These are phyloP conservation scores for Bimastos eiseni DNA, from an alignment of 2,888 invertebrate species.

Conservation along the genomic window DNA sequence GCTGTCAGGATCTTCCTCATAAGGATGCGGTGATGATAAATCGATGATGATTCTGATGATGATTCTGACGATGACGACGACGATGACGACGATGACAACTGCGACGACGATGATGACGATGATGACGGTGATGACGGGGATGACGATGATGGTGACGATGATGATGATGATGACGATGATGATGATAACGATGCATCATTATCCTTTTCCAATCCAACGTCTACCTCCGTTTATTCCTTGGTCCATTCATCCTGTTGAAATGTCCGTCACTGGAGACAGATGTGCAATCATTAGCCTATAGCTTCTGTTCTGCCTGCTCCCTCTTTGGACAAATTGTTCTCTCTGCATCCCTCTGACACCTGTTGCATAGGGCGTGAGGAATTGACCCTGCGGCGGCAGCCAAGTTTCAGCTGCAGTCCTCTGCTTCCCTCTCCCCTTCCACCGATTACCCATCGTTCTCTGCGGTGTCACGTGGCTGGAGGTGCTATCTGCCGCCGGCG, in stretches of 20 bases:
- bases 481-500: conserved; percentile 3
- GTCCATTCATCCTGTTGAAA: neutral
- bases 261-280: neutral
- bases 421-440: neutral
- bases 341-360: neutral
- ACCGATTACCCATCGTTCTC: neutral
- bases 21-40: conserved; percentile 31
- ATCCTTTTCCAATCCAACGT: conserved; percentile 1
- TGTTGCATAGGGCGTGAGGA: conserved; percentile 4
- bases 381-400: neutral
- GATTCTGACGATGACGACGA: conserved; percentile 34
- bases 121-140: conserved; percentile 28
- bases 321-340: neutral
- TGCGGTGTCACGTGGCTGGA: conserved; percentile 13
- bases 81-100: conserved; percentile 33
- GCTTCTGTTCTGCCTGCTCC: no score
- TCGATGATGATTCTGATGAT: conserved; percentile 33
- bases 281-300: neutral
- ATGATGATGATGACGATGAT: conserved; percentile 29
- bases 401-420: neutral
- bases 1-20: conserved; percentile 28
- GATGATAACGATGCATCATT: conserved; percentile 24
- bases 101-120: conserved; percentile 28
- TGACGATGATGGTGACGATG: conserved; percentile 28
- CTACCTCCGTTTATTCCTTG: neutral